Evolutionary conservation across 2,888 invertebrate genomes (phyloP).

Genomic region (Tanytarsus gracilentus): DNA sequence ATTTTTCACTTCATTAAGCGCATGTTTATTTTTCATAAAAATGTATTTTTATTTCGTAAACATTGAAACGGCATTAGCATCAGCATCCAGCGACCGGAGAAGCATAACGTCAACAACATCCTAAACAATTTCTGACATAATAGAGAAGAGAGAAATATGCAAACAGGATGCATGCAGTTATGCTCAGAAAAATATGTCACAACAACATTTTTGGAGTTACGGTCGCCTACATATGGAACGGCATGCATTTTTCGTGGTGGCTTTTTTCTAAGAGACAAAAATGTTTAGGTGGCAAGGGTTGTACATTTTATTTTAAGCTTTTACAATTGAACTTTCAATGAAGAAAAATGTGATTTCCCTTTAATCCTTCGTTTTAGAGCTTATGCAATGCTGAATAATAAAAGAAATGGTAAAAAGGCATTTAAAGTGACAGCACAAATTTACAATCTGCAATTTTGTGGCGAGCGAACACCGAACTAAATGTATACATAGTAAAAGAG

Average conservation of each 20-base stretch:
- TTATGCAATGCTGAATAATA: too few relatives aligned
- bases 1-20: slow-evolving; percentile 10
- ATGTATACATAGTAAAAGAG: neutral
- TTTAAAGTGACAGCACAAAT: slow-evolving; percentile 5
- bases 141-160: neutral
- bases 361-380: too few relatives aligned
- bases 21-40: neutral
- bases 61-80: neutral
- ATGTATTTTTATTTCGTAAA: neutral
- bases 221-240: neutral
- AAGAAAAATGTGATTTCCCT: too few relatives aligned
- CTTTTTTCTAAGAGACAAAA: too few relatives aligned
- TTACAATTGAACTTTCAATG: too few relatives aligned
- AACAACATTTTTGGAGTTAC: neutral
- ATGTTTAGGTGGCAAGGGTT: too few relatives aligned
- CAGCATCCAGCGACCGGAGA: neutral
- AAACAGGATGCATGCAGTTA: slow-evolving; percentile 3
- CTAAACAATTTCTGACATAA: slow-evolving; percentile 5
- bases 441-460: slow-evolving; percentile 13
- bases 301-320: too few relatives aligned
- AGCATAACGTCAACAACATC: slow-evolving; percentile 6
- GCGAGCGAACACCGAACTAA: neutral
- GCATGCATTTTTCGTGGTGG: too few relatives aligned
- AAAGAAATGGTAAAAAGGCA: neutral
- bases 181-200: slow-evolving; percentile 5